phyloP scores from a whole-genome alignment of 2,888 invertebrate genomes.

The Lithophane socia region DNA sequence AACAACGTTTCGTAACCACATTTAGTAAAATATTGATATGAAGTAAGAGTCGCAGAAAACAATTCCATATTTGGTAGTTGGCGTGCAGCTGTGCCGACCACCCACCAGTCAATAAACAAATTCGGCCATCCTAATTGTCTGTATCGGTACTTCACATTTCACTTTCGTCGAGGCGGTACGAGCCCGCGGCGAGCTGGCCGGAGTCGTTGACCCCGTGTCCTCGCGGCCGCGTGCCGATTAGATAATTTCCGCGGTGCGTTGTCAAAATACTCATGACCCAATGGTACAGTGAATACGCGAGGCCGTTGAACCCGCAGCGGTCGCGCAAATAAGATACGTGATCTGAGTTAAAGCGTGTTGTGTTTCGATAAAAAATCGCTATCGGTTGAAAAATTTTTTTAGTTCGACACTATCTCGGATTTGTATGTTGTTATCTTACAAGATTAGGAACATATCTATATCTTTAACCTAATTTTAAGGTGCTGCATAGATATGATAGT shows the following conservation, averaged over 20 bases:
- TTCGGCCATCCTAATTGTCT: constrained; percentile 78
- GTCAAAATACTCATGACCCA: constrained; percentile 90
- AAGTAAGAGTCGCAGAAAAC: constrained; percentile 40
- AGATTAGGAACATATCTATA: constrained; percentile 47
- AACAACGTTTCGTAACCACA: constrained; percentile 17
- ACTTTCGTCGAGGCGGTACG: constrained; percentile 84
- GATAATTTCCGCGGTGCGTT: constrained; percentile 90
- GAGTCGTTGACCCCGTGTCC: constrained; percentile 87
- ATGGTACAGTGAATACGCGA: constrained; percentile 88
- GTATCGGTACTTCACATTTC: constrained; percentile 84
- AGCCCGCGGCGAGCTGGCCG: constrained; percentile 79
- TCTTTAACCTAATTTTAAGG: constrained; percentile 65
- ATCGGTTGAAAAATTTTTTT: constrained; percentile 78
- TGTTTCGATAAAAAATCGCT: constrained; percentile 73
- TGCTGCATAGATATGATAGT: constrained; percentile 29
- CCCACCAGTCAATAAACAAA: constrained; percentile 77
- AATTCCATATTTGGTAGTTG: constrained; percentile 57
- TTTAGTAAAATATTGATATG: constrained; percentile 34
- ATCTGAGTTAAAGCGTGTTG: constrained; percentile 68
- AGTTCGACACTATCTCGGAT: constrained; percentile 66
- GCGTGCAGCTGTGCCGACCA: constrained; percentile 61
- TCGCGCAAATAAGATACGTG: constrained; percentile 79
- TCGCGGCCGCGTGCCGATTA: constrained; percentile 89
- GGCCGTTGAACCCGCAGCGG: constrained; percentile 82
- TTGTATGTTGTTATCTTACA: constrained; percentile 49